Conservation (phyloP, 2,797 vertebrate genomes). For the Dryobates pubescens region DNA sequence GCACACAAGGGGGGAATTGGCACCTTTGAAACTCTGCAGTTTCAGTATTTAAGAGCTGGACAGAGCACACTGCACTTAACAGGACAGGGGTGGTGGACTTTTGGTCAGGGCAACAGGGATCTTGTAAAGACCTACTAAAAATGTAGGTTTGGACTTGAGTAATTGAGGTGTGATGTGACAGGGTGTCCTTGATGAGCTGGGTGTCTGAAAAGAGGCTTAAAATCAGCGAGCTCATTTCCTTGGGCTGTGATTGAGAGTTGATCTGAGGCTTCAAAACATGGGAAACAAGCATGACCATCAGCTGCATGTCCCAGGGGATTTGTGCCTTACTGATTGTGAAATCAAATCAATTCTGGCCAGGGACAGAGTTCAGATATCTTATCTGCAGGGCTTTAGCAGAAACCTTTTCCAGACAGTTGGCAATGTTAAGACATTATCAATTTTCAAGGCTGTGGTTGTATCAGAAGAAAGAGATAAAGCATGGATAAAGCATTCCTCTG, state of each 20-base stretch:
- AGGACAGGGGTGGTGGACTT: not conserved
- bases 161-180: fast-evolving
- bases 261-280: not conserved
- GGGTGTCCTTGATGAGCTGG: not conserved
- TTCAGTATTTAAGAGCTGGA: not conserved
- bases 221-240: not conserved
- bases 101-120: not conserved
- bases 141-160: not conserved
- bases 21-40: not conserved
- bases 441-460: not conserved
- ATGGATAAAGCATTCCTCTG: not conserved
- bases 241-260: not conserved
- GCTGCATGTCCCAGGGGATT: not conserved
- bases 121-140: not conserved
- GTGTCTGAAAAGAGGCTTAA: not conserved
- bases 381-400: not conserved
- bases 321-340: not conserved
- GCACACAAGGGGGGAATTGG: too few species aligned
- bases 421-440: not conserved
- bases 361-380: not conserved
- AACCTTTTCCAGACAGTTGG: not conserved
- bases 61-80: not conserved
- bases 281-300: not conserved
- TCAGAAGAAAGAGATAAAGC: not conserved
- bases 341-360: not conserved